Percentiles rank a stretch among this genome's conserved stretches.
Conservation (phyloP, 2,888 invertebrate genomes). For the Hedya salicella region DNA sequence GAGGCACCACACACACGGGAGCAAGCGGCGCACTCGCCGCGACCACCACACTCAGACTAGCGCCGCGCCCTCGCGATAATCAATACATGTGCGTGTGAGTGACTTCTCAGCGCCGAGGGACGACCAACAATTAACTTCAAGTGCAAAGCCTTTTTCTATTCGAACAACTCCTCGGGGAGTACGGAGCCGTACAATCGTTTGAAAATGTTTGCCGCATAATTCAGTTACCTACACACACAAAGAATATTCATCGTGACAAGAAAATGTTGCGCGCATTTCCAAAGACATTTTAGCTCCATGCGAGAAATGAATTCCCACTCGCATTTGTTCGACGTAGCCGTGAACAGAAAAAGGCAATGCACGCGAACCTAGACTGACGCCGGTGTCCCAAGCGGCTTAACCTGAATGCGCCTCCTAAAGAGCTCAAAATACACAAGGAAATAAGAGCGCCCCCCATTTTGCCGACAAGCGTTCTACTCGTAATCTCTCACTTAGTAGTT, state of each 20-base stretch:
- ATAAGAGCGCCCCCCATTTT: constrained; percentile 74
- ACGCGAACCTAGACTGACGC: constrained; percentile 67
- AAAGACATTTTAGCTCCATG: constrained; percentile 55
- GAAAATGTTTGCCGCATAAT: constrained; percentile 33
- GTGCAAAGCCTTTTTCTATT: constrained; percentile 66
- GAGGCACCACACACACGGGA: constrained; percentile 71
- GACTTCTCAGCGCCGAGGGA: constrained; percentile 71
- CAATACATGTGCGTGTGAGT: constrained; percentile 90
- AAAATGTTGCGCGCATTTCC: constrained; percentile 48
- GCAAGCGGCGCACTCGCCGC: constrained; percentile 58
- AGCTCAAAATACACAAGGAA: constrained; percentile 80
- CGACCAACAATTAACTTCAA: constrained; percentile 52
- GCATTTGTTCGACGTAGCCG: constrained; percentile 56
- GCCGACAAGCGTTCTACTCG: constrained; percentile 84
- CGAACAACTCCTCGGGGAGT: constrained; percentile 26
- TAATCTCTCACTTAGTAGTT: constrained; percentile 85
- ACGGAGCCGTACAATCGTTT: constrained; percentile 25
- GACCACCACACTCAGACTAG: constrained; percentile 69
- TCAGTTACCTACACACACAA: constrained; percentile 40
- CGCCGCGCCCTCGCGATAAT: constrained; percentile 84
- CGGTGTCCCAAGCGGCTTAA: constrained; percentile 76
- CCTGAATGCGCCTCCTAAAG: constrained; percentile 76
- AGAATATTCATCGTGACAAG: constrained; percentile 45
- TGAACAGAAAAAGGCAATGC: constrained; percentile 78
- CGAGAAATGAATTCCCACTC: constrained; percentile 60